phyloP scores from a whole-genome alignment of 2,888 invertebrate species.

The Arctia plantaginis region DNA sequence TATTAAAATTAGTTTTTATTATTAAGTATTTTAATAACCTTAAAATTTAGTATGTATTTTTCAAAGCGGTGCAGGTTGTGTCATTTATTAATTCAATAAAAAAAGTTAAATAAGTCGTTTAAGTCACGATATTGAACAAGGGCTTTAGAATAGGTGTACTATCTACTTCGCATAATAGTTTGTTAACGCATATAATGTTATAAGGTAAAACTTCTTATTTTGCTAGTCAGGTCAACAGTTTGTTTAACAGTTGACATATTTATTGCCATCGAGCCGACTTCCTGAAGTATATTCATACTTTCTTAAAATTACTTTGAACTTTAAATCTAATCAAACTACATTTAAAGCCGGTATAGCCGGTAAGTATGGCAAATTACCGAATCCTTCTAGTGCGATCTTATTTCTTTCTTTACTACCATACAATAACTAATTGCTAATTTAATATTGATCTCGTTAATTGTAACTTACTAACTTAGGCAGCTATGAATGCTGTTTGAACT shows the following conservation, averaged over 20 bases:
- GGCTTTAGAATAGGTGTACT: not conserved
- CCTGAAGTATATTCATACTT: not conserved
- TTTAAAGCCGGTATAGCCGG: not conserved
- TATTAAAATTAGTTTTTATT: no score
- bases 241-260: not conserved
- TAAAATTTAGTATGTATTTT: not conserved
- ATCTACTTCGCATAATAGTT: not conserved
- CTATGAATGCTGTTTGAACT: not conserved
- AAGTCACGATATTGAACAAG: not conserved
- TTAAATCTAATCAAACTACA: not conserved
- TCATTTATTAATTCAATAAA: no score
- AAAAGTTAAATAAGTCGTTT: no score
- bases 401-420: not conserved
- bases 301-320: not conserved
- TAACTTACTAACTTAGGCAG: not conserved
- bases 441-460: not conserved
- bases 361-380: not conserved
- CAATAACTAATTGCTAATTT: not conserved
- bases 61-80: not conserved
- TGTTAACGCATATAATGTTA: not conserved
- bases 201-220: not conserved
- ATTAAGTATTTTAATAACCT: no score
- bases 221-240: not conserved
- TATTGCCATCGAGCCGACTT: not conserved
- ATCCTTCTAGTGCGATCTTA: not conserved